Evolutionary conservation across 2,888 invertebrate genomes (phyloP).

Genomic region (Exocentrus adspersus): DNA sequence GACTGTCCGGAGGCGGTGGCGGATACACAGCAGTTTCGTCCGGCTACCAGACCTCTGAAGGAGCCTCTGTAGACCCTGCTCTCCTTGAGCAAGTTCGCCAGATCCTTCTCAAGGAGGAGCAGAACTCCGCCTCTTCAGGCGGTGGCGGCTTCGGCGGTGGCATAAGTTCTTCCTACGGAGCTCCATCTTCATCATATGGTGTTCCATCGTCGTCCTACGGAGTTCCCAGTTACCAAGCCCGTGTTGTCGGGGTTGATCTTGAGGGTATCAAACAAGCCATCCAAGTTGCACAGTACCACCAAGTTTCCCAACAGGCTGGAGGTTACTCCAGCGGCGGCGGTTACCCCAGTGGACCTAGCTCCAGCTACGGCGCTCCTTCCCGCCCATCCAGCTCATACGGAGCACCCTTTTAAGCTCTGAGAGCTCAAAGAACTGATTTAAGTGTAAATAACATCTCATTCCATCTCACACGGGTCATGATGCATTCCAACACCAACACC

Average conservation of each 20-base stretch:
- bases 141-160: slow-evolving; percentile 64
- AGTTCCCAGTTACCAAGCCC: slow-evolving; percentile 67
- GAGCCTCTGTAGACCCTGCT: slow-evolving; percentile 82
- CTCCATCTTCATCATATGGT: slow-evolving; percentile 74
- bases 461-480: slow-evolving; percentile 63
- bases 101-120: slow-evolving; percentile 85
- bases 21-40: slow-evolving; percentile 81
- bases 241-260: slow-evolving; percentile 85
- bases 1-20: slow-evolving; percentile 70
- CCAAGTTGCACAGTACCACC: slow-evolving; percentile 87
- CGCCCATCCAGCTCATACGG: slow-evolving; percentile 65
- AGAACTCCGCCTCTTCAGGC: slow-evolving; percentile 68
- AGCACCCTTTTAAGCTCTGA: slow-evolving; percentile 46
- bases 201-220: slow-evolving; percentile 76
- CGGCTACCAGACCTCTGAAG: slow-evolving; percentile 84
- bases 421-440: slow-evolving; percentile 50
- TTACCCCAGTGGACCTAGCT: slow-evolving; percentile 64
- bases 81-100: slow-evolving; percentile 86
- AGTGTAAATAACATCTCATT: slow-evolving; percentile 52
- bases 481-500: slow-evolving; percentile 57
- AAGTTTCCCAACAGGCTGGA: slow-evolving; percentile 68
- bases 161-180: slow-evolving; percentile 63
- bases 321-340: slow-evolving; percentile 66
- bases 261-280: slow-evolving; percentile 88
- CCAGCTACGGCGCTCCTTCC: slow-evolving; percentile 66